phyloP scores from a whole-genome alignment of 2,888 invertebrate genomes.

The Megaustenia siamemsis region DNA sequence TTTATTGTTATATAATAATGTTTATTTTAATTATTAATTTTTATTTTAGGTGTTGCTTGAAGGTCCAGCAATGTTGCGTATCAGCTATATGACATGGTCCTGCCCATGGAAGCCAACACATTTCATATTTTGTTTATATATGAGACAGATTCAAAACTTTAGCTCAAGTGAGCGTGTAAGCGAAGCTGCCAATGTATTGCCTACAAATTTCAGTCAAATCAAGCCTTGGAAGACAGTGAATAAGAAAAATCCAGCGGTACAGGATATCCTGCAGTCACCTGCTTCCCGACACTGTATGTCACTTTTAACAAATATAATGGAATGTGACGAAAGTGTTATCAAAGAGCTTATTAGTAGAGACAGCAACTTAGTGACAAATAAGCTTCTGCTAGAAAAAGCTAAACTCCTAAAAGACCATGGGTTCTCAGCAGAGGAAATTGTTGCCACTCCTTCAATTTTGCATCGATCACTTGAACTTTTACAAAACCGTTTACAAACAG shows the following conservation, averaged over 20 bases:
- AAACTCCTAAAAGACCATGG: conserved; percentile 24
- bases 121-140: not conserved
- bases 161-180: not conserved
- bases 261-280: not conserved
- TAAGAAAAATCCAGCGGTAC: conserved; percentile 3
- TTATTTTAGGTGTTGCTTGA: not conserved
- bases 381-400: not conserved
- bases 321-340: not conserved
- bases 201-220: not conserved
- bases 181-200: not conserved
- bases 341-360: conserved; percentile 27
- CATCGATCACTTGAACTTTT: conserved; percentile 1
- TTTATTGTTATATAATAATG: not conserved
- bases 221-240: conserved; percentile 20
- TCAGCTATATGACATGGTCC: not conserved
- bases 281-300: not conserved
- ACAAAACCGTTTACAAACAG: not conserved
- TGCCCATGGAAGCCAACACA: not conserved
- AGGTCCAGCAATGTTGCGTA: not conserved
- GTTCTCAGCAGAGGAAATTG: conserved; percentile 6
- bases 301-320: conserved; percentile 19
- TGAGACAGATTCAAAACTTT: conserved; percentile 8
- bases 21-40: not conserved
- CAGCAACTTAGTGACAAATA: not conserved
- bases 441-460: conserved; percentile 1